Evolutionary conservation across 1,140 invertebrate genomes (phyloP).

Genomic region (Diplogasteroides magnus): DNA sequence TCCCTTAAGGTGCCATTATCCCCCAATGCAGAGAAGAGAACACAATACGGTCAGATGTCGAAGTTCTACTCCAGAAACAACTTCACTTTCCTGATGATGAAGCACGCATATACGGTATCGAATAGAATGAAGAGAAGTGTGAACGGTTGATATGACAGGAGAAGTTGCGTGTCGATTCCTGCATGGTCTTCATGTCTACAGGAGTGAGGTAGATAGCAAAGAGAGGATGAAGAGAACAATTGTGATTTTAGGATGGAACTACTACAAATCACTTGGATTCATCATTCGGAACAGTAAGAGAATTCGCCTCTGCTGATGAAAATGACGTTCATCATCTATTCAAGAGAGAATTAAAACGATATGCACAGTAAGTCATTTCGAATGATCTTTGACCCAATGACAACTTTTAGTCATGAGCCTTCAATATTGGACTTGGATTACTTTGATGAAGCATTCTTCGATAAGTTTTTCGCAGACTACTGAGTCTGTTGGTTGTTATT

Average conservation of each 20-base stretch:
- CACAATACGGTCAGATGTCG: not conserved
- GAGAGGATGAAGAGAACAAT: slow-evolving; percentile 1
- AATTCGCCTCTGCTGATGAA: not conserved
- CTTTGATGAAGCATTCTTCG: slow-evolving; percentile 17
- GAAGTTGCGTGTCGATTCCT: slow-evolving; percentile 26
- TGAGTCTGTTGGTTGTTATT: no score
- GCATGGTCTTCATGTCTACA: slow-evolving; percentile 8
- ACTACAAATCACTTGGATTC: no score
- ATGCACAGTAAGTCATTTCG: not conserved
- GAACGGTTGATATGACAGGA: not conserved
- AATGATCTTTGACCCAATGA: not conserved
- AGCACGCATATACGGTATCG: slow-evolving; percentile 12
- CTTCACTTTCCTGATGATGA: slow-evolving; percentile 15
- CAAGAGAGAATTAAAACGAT: not conserved
- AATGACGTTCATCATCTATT: not conserved
- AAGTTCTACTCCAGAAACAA: slow-evolving; percentile 7
- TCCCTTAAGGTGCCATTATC: slow-evolving; percentile 15
- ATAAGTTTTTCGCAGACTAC: slow-evolving; percentile 14
- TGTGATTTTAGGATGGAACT: no score
- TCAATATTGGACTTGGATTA: slow-evolving; percentile 9
- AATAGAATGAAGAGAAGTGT: not conserved
- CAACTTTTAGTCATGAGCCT: not conserved
- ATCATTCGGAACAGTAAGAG: not conserved
- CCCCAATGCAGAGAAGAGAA: slow-evolving; percentile 19
- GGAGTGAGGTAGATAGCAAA: not conserved